Conservation (phyloP, 2,888 invertebrate genomes). For the Platynereis dumerilii region DNA sequence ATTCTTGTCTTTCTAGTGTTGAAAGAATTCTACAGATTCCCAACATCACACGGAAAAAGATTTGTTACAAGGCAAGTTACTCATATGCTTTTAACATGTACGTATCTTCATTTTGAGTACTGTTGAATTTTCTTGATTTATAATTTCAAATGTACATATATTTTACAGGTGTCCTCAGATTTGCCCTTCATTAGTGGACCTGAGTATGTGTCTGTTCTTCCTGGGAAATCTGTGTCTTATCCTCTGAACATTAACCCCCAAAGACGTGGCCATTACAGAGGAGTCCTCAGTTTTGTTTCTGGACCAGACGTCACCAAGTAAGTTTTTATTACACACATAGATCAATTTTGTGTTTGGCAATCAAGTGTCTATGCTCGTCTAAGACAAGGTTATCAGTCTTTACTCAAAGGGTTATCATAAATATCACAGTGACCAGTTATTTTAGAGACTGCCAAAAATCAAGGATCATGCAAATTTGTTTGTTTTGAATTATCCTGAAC, state of each 20-base stretch:
- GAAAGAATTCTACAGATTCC: slow-evolving; percentile 51
- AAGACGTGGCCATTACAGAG: slow-evolving; percentile 55
- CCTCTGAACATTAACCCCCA: slow-evolving; percentile 50
- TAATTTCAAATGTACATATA: not conserved
- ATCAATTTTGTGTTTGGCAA: too few species aligned
- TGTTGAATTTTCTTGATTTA: not conserved
- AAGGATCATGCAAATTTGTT: too few species aligned
- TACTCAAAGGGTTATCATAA: too few species aligned
- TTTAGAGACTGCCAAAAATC: too few species aligned
- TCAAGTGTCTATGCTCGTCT: too few species aligned
- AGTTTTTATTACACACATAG: slow-evolving; percentile 37
- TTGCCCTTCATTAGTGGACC: slow-evolving; percentile 56
- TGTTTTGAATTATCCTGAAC: too few species aligned
- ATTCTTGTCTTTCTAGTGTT: slow-evolving; percentile 50
- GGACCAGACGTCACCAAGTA: slow-evolving; percentile 51
- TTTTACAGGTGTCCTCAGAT: slow-evolving; percentile 58
- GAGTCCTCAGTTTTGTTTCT: slow-evolving; percentile 59
- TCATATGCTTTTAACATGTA: too few species aligned
- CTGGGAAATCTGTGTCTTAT: slow-evolving; percentile 55
- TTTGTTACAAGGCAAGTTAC: slow-evolving; percentile 49
- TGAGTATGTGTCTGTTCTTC: slow-evolving; percentile 52
- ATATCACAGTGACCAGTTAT: too few species aligned
- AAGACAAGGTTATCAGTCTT: too few species aligned
- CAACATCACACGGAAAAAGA: slow-evolving; percentile 58
- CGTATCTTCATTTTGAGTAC: not conserved